These are phyloP conservation scores for Eulemur mongoz DNA, from an alignment of 2,797 vertebrate genomes.

Conservation along the genomic window DNA sequence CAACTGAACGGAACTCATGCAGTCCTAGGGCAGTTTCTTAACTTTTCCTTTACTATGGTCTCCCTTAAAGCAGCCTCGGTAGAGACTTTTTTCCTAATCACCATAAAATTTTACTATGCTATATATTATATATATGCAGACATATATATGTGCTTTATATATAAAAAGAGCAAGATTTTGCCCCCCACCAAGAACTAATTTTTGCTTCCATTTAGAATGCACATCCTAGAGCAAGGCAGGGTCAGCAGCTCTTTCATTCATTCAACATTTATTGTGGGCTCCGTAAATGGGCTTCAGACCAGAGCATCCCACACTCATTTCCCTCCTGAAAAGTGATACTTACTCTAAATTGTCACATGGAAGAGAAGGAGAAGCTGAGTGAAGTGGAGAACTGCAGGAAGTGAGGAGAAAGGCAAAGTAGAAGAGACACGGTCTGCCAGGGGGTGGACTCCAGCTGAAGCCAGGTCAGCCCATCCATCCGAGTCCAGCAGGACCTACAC, in stretches of 20 bases:
- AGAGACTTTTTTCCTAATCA: neutral
- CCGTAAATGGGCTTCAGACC: neutral
- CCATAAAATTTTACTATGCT: neutral
- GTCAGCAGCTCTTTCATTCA: neutral
- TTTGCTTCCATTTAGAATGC: neutral
- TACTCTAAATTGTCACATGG: neutral
- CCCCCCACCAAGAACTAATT: neutral
- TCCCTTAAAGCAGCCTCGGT: neutral
- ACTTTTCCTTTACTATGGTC: neutral
- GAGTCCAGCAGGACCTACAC: neutral
- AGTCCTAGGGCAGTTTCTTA: neutral
- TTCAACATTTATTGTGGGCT: neutral
- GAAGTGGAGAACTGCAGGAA: neutral
- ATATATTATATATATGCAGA: too few relatives aligned
- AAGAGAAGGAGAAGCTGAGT: neutral
- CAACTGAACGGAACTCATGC: neutral
- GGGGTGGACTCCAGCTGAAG: neutral
- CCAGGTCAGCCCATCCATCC: neutral
- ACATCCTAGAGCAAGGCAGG: neutral
- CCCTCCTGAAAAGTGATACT: neutral
- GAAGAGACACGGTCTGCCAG: neutral
- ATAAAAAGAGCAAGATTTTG: neutral
- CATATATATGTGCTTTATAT: neutral
- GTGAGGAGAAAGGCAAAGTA: neutral
- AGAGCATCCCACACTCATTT: neutral